Evolutionary conservation across 2,888 invertebrate genomes (phyloP).

Genomic region (Thecophora atra): DNA sequence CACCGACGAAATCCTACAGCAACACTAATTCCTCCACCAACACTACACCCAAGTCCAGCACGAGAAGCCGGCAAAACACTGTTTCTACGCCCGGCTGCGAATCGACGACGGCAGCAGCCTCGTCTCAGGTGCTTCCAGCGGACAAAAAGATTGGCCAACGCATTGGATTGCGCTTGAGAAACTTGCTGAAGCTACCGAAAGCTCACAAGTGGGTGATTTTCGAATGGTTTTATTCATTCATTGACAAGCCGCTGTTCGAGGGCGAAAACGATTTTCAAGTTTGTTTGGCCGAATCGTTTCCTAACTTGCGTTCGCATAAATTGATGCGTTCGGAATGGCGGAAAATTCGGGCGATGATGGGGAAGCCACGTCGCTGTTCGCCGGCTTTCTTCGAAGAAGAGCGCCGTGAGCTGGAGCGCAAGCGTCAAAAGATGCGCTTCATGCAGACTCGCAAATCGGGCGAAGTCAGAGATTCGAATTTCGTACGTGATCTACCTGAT

Average conservation of each 20-base stretch:
- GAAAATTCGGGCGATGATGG: constrained; percentile 94
- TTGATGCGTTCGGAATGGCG: constrained; percentile 94
- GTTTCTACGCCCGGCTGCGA: constrained; percentile 34
- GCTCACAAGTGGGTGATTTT: constrained; percentile 99
- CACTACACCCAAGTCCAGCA: constrained; percentile 45
- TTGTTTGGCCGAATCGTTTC: constrained; percentile 93
- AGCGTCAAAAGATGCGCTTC: constrained; percentile 89
- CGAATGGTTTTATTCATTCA: constrained; percentile 99
- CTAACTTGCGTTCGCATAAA: constrained; percentile 85
- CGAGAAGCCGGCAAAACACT: constrained; percentile 37
- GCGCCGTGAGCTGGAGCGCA: constrained; percentile 86
- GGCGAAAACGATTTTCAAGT: constrained; percentile 94
- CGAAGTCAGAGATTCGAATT: constrained; percentile 74
- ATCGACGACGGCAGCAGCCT: constrained; percentile 27
- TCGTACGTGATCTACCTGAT: constrained; percentile 87
- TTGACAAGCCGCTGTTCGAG: constrained; percentile 93
- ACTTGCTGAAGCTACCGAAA: constrained; percentile 95
- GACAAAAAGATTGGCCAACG: constrained; percentile 89
- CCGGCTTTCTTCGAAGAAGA: constrained; percentile 97
- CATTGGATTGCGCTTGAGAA: constrained; percentile 87
- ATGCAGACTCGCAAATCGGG: constrained; percentile 91
- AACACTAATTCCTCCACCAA: constrained; percentile 39
- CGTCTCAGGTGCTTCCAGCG: constrained; percentile 67
- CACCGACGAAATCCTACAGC: constrained; percentile 41
- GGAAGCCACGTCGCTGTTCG: constrained; percentile 94